Percentiles rank a stretch among this genome's conserved stretches.
Conservation (phyloP, 1,140 invertebrate genomes). For the Lycorma delicatula region DNA sequence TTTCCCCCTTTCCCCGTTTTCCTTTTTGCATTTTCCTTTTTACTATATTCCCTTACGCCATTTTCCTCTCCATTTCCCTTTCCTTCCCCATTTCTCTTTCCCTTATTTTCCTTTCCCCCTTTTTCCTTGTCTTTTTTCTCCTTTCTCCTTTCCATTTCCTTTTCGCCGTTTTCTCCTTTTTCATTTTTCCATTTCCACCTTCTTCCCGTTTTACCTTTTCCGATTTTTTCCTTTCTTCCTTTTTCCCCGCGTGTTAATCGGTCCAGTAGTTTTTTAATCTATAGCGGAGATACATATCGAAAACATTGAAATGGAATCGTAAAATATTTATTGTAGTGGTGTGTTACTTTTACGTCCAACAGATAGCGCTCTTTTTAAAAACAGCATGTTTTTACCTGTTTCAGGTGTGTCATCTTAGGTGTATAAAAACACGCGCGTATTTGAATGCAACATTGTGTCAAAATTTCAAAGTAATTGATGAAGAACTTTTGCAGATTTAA, state of each 20-base stretch:
- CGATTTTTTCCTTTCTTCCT: not conserved
- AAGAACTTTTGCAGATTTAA: too few relatives aligned
- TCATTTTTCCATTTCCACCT: not conserved
- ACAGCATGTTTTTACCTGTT: too few relatives aligned
- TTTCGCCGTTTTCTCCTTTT: not conserved
- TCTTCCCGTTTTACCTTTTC: not conserved
- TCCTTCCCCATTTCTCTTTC: constrained; percentile 11
- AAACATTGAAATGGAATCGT: too few relatives aligned
- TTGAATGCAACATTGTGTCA: too few relatives aligned
- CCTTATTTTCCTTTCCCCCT: constrained; percentile 1
- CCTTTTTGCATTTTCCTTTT: constrained; percentile 2
- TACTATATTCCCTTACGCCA: constrained; percentile 6
- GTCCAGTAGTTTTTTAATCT: too few relatives aligned
- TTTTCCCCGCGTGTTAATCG: not conserved
- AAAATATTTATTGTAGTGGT: too few relatives aligned
- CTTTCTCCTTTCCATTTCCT: constrained; percentile 7
- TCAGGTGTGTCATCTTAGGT: too few relatives aligned
- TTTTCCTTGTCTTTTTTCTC: not conserved
- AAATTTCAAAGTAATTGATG: too few relatives aligned
- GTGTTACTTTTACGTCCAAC: too few relatives aligned
- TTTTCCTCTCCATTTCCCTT: not conserved
- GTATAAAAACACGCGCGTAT: too few relatives aligned
- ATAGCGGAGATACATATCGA: too few relatives aligned
- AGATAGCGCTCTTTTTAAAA: too few relatives aligned
- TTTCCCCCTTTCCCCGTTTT: not conserved